These are phyloP conservation scores for Bradypodion pumilum DNA, from an alignment of 2,797 vertebrate genomes.

Conservation along the genomic window DNA sequence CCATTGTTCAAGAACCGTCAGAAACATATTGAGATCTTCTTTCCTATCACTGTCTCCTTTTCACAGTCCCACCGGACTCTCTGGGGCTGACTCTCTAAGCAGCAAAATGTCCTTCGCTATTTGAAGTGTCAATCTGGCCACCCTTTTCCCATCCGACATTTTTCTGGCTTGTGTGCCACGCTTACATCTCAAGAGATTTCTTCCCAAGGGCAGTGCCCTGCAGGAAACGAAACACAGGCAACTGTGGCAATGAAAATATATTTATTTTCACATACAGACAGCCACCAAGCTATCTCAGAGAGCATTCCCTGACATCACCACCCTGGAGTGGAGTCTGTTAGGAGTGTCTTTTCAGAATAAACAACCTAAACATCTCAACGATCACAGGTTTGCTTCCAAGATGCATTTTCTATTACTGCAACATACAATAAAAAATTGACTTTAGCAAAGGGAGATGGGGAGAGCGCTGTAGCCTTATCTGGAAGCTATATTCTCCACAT, in stretches of 20 bases:
- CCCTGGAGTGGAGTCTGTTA: background rate
- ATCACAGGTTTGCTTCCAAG: slow-evolving; percentile 6
- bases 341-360: rapidly evolving
- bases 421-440: slow-evolving; percentile 5
- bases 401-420: background rate
- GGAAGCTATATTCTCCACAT: slow-evolving; percentile 8
- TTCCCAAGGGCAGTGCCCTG: background rate
- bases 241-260: background rate
- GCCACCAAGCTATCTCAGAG: background rate
- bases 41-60: too few species aligned
- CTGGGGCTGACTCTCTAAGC: background rate
- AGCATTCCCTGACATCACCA: background rate
- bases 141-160: background rate
- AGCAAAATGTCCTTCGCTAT: too few species aligned
- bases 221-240: background rate
- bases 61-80: background rate
- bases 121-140: background rate
- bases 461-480: background rate
- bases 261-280: background rate
- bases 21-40: too few species aligned
- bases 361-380: rapidly evolving
- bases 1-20: background rate
- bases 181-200: background rate
- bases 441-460: background rate
- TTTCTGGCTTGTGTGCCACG: background rate